These are phyloP conservation scores for Pilophorus perplexus DNA, from an alignment of 2,888 invertebrate species.

Conservation along the genomic window DNA sequence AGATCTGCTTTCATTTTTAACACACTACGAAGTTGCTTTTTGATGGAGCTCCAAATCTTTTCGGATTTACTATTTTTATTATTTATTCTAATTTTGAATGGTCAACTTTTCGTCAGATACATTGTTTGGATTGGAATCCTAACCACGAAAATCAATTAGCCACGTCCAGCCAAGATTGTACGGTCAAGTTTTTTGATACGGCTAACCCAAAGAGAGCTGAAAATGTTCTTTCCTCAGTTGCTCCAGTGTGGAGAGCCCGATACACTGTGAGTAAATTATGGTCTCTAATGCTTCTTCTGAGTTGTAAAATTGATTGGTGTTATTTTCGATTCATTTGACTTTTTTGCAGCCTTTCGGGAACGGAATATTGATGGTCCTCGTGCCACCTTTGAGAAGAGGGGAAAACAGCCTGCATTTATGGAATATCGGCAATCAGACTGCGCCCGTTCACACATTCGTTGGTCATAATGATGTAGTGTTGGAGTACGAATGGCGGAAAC, in stretches of 20 bases:
- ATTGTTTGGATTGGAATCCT: constrained; percentile 93
- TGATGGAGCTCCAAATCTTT: too few species aligned
- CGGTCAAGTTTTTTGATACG: constrained; percentile 91
- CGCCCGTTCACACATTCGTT: constrained; percentile 85
- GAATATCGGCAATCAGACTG: constrained; percentile 66
- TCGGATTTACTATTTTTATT: too few species aligned
- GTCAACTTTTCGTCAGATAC: too few species aligned
- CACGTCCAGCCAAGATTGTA: constrained; percentile 92
- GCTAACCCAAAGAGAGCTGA: constrained; percentile 81
- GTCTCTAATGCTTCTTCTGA: too few species aligned
- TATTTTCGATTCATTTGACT: too few species aligned
- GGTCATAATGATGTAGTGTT: constrained; percentile 92
- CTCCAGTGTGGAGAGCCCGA: constrained; percentile 89
- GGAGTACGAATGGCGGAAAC: constrained; percentile 91
- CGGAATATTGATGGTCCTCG: constrained; percentile 86
- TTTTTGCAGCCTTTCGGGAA: constrained; percentile 74
- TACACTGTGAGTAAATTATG: constrained; percentile 63
- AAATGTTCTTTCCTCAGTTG: constrained; percentile 77
- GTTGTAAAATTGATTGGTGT: too few species aligned
- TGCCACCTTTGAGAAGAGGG: constrained; percentile 84
- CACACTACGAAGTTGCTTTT: too few species aligned
- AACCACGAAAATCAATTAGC: constrained; percentile 78
- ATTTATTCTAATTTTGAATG: constrained; percentile 49
- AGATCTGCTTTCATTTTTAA: constrained; percentile 6
- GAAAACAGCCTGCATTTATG: constrained; percentile 79